Evolutionary conservation across 2,888 invertebrate species (phyloP).

Genomic region (Nasonia oneida): DNA sequence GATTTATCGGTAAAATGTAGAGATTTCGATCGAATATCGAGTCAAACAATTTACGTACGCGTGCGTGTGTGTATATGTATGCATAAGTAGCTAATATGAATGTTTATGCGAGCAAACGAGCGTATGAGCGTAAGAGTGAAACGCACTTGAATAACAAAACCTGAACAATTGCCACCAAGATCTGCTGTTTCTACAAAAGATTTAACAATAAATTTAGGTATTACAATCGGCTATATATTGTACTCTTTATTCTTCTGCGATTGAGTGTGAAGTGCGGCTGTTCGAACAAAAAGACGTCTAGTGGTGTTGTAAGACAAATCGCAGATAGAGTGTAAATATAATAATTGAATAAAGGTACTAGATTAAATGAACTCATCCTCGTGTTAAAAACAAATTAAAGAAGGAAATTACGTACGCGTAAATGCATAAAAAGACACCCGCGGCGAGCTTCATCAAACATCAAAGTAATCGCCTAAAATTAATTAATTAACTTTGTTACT

Average conservation of each 20-base stretch:
- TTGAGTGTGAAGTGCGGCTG: constrained; percentile 61
- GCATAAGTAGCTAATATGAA: constrained; percentile 46
- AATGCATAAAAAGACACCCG: constrained; percentile 19
- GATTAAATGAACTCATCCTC: constrained; percentile 67
- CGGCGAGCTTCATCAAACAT: constrained; percentile 59
- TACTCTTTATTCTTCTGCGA: constrained; percentile 63
- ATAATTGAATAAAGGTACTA: constrained; percentile 75
- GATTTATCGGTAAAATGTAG: constrained; percentile 57
- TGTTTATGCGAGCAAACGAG: constrained; percentile 30
- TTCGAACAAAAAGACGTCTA: constrained; percentile 61
- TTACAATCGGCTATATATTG: constrained; percentile 62
- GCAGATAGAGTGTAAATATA: constrained; percentile 74
- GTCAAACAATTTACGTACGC: constrained; percentile 57
- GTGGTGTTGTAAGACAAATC: constrained; percentile 61
- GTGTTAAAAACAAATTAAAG: constrained; percentile 49
- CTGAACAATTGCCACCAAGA: constrained; percentile 66
- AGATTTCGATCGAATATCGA: constrained; percentile 57
- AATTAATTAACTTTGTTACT: constrained; percentile 68
- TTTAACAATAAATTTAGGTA: constrained; percentile 62
- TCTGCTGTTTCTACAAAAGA: constrained; percentile 74
- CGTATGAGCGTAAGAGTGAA: constrained; percentile 38
- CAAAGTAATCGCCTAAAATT: constrained; percentile 73
- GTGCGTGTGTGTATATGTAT: constrained; percentile 50
- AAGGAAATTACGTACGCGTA: constrained; percentile 53
- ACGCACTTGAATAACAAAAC: constrained; percentile 49